These are phyloP conservation scores for Microtus pennsylvanicus DNA, from an alignment of 2,113 vertebrate genomes.

Conservation along the genomic window DNA sequence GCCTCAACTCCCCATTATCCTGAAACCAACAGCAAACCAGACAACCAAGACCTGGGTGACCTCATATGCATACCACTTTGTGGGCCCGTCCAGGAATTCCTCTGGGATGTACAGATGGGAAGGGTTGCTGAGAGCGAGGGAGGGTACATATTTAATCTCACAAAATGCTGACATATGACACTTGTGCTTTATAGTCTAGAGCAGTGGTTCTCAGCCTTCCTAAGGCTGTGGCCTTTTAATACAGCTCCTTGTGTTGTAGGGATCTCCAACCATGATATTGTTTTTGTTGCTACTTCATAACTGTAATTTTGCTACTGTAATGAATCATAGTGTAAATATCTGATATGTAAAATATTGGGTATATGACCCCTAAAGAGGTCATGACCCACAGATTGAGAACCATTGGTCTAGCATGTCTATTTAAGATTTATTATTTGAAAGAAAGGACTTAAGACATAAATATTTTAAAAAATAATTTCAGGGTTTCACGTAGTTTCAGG, in stretches of 20 bases:
- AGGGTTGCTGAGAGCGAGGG: neutral
- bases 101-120: neutral
- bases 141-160: neutral
- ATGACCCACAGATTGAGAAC: neutral
- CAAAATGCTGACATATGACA: neutral
- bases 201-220: neutral
- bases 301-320: neutral
- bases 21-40: neutral
- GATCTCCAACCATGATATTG: neutral
- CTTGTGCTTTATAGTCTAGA: neutral
- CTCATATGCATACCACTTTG: too few species aligned
- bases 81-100: neutral
- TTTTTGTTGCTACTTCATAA: neutral
- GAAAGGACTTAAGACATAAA: neutral
- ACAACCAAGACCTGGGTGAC: neutral
- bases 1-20: neutral
- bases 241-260: neutral
- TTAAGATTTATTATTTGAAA: neutral
- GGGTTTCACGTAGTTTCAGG: neutral
- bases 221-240: neutral
- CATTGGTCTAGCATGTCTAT: neutral
- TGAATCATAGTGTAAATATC: neutral
- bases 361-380: neutral
- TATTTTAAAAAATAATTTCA: neutral
- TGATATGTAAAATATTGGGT: neutral